Evolutionary conservation across 2,797 vertebrate species (phyloP).

Genomic region (Hypotaenidia okinawae): DNA sequence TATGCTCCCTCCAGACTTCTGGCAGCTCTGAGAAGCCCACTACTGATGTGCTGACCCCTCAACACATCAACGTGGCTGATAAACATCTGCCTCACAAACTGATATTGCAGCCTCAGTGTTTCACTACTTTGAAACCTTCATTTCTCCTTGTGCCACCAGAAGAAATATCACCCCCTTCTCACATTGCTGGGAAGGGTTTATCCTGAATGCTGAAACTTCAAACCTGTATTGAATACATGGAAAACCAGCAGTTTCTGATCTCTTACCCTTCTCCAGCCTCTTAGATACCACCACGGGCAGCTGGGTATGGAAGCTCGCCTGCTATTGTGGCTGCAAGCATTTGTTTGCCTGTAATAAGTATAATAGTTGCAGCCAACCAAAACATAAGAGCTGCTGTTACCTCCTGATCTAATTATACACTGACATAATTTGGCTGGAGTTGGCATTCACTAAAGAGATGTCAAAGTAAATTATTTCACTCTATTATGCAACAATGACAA

Average conservation of each 20-base stretch:
- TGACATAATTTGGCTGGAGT: not conserved
- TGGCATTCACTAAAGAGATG: not conserved
- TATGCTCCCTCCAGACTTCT: not conserved
- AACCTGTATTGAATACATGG: not conserved
- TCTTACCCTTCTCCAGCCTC: not conserved
- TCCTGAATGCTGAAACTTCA: not conserved
- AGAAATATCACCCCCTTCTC: not conserved
- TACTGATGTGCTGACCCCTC: not conserved
- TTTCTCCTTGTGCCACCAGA: not conserved
- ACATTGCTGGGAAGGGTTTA: not conserved
- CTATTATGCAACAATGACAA: not conserved
- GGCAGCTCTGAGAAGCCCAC: not conserved
- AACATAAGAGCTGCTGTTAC: not conserved
- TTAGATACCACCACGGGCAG: not conserved
- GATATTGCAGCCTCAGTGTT: not conserved
- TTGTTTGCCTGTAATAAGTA: not conserved
- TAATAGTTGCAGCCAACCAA: not conserved
- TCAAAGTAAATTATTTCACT: not conserved
- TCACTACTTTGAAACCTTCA: not conserved
- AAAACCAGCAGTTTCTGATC: not conserved
- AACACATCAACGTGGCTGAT: not conserved
- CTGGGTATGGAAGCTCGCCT: not conserved
- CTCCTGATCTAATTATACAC: constrained; percentile 2
- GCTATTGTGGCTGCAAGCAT: not conserved
- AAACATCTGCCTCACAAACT: not conserved